Conservation (phyloP, 2,888 invertebrate genomes). For the Leptinotarsa juncta region DNA sequence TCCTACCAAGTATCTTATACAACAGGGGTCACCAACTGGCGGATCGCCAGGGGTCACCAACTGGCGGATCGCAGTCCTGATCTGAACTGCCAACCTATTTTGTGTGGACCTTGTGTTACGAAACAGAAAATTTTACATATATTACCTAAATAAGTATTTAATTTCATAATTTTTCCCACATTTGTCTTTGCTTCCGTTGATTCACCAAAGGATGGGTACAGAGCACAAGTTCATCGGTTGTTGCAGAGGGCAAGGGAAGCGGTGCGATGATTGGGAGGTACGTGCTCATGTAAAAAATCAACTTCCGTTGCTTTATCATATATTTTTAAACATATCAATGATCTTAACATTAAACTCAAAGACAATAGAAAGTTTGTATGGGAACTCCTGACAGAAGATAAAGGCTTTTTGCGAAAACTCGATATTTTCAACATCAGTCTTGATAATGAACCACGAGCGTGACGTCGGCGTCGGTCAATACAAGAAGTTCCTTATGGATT, state of each 20-base stretch:
- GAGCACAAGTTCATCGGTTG: too few relatives aligned
- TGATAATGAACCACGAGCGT: not conserved
- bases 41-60: not conserved
- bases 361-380: slow-evolving; percentile 18
- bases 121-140: not conserved
- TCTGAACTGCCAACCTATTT: not conserved
- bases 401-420: too few relatives aligned
- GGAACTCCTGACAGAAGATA: slow-evolving; percentile 13
- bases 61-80: not conserved
- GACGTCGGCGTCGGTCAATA: too few relatives aligned
- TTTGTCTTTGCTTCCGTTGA: too few relatives aligned
- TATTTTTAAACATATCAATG: slow-evolving; percentile 21
- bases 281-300: not conserved
- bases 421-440: too few relatives aligned
- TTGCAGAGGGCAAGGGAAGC: not conserved
- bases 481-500: too few relatives aligned
- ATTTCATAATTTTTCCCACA: too few relatives aligned
- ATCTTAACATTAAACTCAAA: slow-evolving; percentile 20
- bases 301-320: slow-evolving; percentile 10
- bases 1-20: too few relatives aligned
- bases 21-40: not conserved
- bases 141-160: too few relatives aligned
- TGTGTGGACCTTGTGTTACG: not conserved
- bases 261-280: not conserved
- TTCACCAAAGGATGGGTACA: too few relatives aligned